These are phyloP conservation scores for Rotaria macrura DNA, from an alignment of 2,888 invertebrate genomes.

Conservation along the genomic window DNA sequence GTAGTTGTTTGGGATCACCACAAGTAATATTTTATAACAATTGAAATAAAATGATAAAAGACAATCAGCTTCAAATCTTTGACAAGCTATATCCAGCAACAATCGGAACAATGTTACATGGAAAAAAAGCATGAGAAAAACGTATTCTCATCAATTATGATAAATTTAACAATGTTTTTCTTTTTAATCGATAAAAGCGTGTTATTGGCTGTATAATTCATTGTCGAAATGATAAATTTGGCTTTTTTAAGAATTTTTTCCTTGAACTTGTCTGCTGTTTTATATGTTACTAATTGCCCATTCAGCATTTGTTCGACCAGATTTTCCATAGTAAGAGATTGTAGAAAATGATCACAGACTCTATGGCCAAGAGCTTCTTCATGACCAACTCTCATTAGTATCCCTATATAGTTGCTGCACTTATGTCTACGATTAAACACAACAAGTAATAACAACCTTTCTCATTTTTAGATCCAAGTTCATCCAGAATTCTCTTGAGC, in stretches of 20 bases:
- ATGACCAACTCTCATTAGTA: background rate
- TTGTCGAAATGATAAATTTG: background rate
- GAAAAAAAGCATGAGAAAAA: background rate
- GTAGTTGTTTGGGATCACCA: slow-evolving; percentile 65
- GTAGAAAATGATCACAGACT: background rate
- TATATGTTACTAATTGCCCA: background rate
- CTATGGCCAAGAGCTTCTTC: background rate
- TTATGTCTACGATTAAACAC: background rate
- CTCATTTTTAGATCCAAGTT: background rate
- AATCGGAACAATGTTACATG: background rate
- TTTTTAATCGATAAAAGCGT: background rate
- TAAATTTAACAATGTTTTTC: background rate
- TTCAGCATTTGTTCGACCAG: background rate
- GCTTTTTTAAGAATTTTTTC: background rate
- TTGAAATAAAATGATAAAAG: background rate
- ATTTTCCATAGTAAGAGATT: background rate
- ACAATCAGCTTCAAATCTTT: background rate
- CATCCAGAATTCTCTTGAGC: slow-evolving; percentile 57
- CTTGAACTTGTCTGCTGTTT: background rate
- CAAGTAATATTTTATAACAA: slow-evolving; percentile 60
- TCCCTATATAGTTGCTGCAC: background rate
- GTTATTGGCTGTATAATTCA: background rate
- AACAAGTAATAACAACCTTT: background rate
- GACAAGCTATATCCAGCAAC: background rate
- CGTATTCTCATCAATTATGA: background rate